Evolutionary conservation across 2,113 vertebrate genomes (phyloP).

Genomic region (Neolamprologus kungweensis): DNA sequence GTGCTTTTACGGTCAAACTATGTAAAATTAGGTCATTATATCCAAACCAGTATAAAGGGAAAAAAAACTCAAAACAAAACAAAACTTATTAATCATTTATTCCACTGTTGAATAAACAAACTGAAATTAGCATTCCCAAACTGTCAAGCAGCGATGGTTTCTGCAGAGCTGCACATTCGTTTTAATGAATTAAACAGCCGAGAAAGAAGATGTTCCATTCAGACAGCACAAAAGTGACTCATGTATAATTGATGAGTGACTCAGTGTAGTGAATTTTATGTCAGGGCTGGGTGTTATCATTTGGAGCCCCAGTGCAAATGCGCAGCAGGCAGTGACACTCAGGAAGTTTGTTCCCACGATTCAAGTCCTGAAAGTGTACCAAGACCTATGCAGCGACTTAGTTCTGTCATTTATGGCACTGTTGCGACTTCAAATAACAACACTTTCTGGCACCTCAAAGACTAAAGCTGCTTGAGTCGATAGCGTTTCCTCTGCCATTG

Average conservation of each 20-base stretch:
- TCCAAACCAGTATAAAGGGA: background rate
- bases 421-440: background rate
- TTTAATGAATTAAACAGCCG: constrained; percentile 47
- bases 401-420: background rate
- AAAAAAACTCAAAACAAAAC: background rate
- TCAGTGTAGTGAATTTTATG: constrained; percentile 13
- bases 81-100: constrained; percentile 28
- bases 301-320: constrained; percentile 3
- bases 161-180: background rate
- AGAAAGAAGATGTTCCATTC: constrained; percentile 35
- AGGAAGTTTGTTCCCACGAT: background rate
- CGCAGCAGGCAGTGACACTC: background rate
- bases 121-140: constrained; percentile 17
- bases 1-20: background rate
- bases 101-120: constrained; percentile 40
- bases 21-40: constrained; percentile 22
- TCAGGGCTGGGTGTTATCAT: constrained; percentile 2
- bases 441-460: background rate
- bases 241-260: constrained; percentile 53
- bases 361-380: background rate
- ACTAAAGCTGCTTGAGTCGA: background rate
- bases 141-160: background rate
- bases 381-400: background rate
- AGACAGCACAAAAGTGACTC: constrained; percentile 34
- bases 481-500: background rate